Conservation (phyloP, 1,140 invertebrate species). For the Amphibalanus amphitrite region DNA sequence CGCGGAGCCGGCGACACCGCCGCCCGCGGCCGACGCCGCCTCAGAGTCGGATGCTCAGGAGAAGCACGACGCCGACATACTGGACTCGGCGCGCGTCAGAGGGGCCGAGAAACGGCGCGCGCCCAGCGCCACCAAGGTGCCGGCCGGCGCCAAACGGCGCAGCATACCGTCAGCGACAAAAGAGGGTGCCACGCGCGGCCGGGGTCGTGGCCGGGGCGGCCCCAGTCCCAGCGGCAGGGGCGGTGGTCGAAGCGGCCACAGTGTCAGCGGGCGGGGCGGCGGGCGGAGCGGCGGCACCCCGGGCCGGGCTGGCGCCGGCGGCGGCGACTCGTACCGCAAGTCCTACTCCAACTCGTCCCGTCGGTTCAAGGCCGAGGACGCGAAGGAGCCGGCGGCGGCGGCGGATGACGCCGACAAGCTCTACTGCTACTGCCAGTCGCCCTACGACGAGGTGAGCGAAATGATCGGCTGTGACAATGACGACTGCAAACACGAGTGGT, state of each 20-base stretch:
- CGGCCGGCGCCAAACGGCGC: neutral
- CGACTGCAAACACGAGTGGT: conserved; percentile 90
- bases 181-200: no score
- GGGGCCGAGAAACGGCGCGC: neutral
- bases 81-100: neutral
- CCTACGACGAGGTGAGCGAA: conserved; percentile 86
- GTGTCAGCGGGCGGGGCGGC: no score
- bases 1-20: neutral
- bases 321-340: neutral
- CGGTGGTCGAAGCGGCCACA: no score
- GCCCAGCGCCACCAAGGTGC: neutral
- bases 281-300: no score
- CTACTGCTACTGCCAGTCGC: conserved; percentile 87
- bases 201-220: no score
- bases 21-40: neutral
- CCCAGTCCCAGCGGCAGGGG: neutral
- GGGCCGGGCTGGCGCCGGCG: neutral
- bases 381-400: neutral
- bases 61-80: neutral
- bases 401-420: conserved; percentile 31
- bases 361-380: neutral
- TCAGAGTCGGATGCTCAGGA: neutral
- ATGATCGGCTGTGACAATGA: conserved; percentile 94
- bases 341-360: neutral
- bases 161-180: neutral